phyloP scores from a whole-genome alignment of 2,888 invertebrate species.

The Drosophila recens region DNA sequence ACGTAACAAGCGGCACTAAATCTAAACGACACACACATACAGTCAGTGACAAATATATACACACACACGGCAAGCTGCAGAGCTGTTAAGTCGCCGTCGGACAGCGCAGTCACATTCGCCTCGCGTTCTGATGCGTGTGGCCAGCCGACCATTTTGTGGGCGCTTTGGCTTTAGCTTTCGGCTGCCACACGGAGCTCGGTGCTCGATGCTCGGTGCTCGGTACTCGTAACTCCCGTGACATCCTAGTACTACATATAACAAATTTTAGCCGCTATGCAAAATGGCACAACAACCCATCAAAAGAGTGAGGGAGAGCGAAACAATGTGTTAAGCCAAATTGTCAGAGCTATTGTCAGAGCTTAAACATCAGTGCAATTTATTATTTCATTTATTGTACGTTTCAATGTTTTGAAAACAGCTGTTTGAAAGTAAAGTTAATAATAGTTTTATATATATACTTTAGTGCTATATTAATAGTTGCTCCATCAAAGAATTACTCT shows the following conservation, averaged over 20 bases:
- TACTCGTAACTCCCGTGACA: slow-evolving; percentile 4
- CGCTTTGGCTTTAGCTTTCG: slow-evolving; percentile 46
- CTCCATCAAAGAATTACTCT: not conserved
- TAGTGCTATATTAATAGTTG: not conserved
- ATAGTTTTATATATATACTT: slow-evolving; percentile 1
- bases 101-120: slow-evolving; percentile 53
- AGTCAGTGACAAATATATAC: slow-evolving; percentile 1
- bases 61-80: slow-evolving; percentile 43
- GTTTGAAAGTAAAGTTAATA: not conserved
- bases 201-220: too few relatives aligned
- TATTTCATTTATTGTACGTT: not conserved
- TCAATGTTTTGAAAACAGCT: not conserved
- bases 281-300: not conserved
- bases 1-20: slow-evolving; percentile 82
- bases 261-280: slow-evolving; percentile 18
- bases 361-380: not conserved
- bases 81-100: slow-evolving; percentile 69
- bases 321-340: slow-evolving; percentile 5
- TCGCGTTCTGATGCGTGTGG: slow-evolving; percentile 44
- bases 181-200: not conserved
- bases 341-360: not conserved
- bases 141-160: slow-evolving; percentile 58
- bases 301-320: not conserved
- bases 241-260: slow-evolving; percentile 6
- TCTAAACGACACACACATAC: slow-evolving; percentile 72